phyloP scores from a whole-genome alignment of 23 tunicate genomes.

The Trididemnum nubilum region DNA sequence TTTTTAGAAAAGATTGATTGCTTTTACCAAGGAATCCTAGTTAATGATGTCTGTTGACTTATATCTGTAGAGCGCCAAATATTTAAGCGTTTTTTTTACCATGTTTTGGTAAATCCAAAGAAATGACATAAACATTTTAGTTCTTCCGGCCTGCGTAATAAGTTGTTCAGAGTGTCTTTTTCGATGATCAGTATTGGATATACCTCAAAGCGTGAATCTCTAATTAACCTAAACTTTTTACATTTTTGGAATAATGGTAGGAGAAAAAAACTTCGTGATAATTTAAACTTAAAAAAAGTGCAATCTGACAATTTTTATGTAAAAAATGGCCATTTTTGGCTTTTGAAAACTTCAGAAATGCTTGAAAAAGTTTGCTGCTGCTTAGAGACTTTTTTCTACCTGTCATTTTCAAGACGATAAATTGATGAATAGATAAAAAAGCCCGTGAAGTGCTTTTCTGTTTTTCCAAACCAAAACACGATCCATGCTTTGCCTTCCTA shows the following conservation, averaged over 20 bases:
- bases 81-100: background rate
- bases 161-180: background rate
- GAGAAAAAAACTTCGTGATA: background rate
- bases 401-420: background rate
- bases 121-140: background rate
- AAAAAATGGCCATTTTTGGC: slow-evolving; percentile 12
- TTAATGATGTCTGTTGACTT: background rate
- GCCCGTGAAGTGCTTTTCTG: background rate
- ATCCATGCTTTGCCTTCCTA: too few relatives aligned
- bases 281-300: background rate
- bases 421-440: background rate
- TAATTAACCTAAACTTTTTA: slow-evolving; percentile 31
- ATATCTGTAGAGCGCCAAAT: background rate
- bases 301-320: background rate
- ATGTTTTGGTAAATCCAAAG: background rate
- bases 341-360: background rate
- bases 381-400: background rate
- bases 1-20: too few relatives aligned
- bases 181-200: slow-evolving; percentile 6
- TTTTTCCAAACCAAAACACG: background rate
- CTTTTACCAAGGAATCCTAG: too few relatives aligned
- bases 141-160: slow-evolving; percentile 1
- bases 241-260: background rate
- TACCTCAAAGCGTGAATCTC: slow-evolving; percentile 20
- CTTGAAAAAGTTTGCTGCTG: background rate